Evolutionary conservation across 2,113 vertebrate genomes (phyloP), one percentile per base, ranked within the genome.

Genomic region (Tylochromis polylepis): DNA sequence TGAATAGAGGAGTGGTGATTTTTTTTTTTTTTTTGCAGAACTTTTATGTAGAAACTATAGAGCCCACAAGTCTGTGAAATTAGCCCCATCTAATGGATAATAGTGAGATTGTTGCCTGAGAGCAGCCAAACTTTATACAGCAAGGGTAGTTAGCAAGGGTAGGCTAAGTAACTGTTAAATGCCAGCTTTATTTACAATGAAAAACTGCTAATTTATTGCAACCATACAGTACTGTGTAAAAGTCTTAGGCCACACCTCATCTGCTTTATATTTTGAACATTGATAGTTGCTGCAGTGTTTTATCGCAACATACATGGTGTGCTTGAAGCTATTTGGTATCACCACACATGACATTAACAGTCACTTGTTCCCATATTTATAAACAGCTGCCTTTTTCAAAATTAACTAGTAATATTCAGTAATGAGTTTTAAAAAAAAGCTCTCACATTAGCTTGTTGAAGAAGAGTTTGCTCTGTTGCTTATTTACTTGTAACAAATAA

Each of bases 11-110:
- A 53, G 4, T 10, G 22, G 22, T 12, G 29, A 51, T 56, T 81
- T 27, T 27, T 22, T 1, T 4, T 4, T 36, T 12, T 60, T n/a
- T 46, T 75, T 77, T 78, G 5, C 18, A 78, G 20, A 34, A 79
- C 20, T 31, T 49, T 75, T 8, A 79, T 38, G 11, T 4, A 81
- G 6, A 41, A 4, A 53, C 14, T 36, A 31, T 10, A 38, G 58
- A 22, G 18, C 11, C 31, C 3, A n/a, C 16, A 79, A 79, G 27
- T 53, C 31, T 88, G 62, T 53, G 53, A 78, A 86, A 85, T 46
- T 81, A 91, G 34, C 89, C 14, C 89, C 94, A 91, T 86, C 95
- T 95, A 89, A 88, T 94, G 93, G 89, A 77, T n/a, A 7, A 1
- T 53, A 43, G 56, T 16, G 10, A 46, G 2, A 77, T 72, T 3